Base-by-base conservation (phyloP, 2,888 invertebrate species). In the Lochmaea capreae region DNA sequence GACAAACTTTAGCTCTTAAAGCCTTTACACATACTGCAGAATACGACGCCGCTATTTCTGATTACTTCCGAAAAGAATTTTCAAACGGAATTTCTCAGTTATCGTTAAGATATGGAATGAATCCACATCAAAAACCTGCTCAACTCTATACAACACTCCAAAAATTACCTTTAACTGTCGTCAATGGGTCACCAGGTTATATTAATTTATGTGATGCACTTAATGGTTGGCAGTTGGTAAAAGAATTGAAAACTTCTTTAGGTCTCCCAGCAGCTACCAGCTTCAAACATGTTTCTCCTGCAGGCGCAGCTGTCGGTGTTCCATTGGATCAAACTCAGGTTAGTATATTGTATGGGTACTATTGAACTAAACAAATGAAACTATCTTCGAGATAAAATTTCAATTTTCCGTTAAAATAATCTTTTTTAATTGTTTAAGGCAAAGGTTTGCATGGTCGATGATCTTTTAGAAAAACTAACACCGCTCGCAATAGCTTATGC, bases 221-320 rank as follows among this genome's bases (percentile, higher is more conserved):
- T 1, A 99, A 99, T 86, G 98, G 95, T 0, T 99, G 97, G 95
- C 99, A 99, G 85, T 88, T 99, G 73, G 99, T 99, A 0, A 91
- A 91, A 76, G 99, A 99, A 84, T 87, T 99, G 74, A 94, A 93
- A 83, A 87, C 88, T 61, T 95, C 96, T 0, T 87, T 97, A 9
- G 90, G 91, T 5, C 86, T 97, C 42, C 97, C 98, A 0, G 98
- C 99, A 0, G 97, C 98, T 0, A 93, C 97, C 0, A 98, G 98
- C 72, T 99, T 99, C 87, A 99, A 99, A 85, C 99, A 99, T 86
- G 98, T 99, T 8, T 98, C 98, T 39, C 99, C 99, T 0, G 98
- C 99, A 14, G 98, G 98, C 4, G 98, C 98, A 1, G 98, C 98
- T 67, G 93, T 99, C 2, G 98, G 95, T 0, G 88, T 93, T 46